A percentile compares a stretch with the other conserved stretches of the same genome.
phyloP scores from a whole-genome alignment of 1,140 invertebrate species.

The Hestina assimilis region DNA sequence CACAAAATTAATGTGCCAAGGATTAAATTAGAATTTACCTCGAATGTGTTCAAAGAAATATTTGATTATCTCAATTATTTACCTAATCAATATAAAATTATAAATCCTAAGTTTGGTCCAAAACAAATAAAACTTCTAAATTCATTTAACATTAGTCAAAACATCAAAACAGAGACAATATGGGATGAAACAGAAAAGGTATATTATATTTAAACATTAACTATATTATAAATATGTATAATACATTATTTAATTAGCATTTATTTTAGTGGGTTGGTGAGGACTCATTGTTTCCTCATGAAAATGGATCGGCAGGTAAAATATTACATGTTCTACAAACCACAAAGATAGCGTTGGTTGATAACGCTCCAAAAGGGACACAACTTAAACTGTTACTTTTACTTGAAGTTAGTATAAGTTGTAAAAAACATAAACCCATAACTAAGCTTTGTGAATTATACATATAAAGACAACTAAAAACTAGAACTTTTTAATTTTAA shows the following conservation, averaged over 20 bases:
- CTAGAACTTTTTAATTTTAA: conserved; percentile 37
- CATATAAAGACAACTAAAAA: conserved; percentile 20
- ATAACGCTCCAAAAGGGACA: conserved; percentile 89
- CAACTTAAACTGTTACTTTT: conserved; percentile 92
- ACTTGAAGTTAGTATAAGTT: conserved; percentile 79
- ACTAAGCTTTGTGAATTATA: too few species aligned
- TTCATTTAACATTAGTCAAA: conserved; percentile 50
- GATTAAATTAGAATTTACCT: conserved; percentile 45
- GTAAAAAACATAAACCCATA: too few species aligned
- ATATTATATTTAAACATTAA: conserved; percentile 6
- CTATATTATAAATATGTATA: not conserved
- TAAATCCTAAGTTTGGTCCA: conserved; percentile 48
- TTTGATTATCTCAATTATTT: conserved; percentile 60
- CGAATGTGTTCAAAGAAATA: conserved; percentile 59
- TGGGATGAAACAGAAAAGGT: conserved; percentile 54
- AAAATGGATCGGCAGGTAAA: conserved; percentile 83
- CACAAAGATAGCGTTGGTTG: conserved; percentile 85
- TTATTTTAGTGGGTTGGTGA: conserved; percentile 83
- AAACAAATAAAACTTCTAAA: conserved; percentile 48
- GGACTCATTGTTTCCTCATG: conserved; percentile 82
- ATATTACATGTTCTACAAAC: conserved; percentile 84
- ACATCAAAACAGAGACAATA: conserved; percentile 34
- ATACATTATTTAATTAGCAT: conserved; percentile 16
- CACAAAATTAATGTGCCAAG: conserved; percentile 42
- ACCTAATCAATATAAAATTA: conserved; percentile 54